These are phyloP conservation scores for Pteria penguin DNA, from an alignment of 2,888 invertebrate species.

Conservation along the genomic window DNA sequence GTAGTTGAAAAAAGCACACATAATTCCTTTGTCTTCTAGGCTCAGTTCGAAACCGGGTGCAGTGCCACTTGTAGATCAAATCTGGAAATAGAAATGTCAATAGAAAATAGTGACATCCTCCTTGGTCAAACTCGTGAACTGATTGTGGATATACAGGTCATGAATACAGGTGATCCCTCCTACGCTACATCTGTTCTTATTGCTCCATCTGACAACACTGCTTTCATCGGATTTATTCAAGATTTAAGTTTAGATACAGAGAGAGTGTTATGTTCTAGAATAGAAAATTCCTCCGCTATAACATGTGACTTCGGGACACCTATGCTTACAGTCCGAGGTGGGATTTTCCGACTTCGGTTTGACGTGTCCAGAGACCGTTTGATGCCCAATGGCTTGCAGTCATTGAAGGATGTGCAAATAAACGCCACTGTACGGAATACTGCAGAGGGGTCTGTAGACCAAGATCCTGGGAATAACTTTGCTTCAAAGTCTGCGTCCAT, in stretches of 20 bases:
- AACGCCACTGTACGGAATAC: background rate
- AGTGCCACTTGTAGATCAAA: slow-evolving; percentile 17
- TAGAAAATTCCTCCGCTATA: background rate
- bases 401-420: background rate
- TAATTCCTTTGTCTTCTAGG: slow-evolving; percentile 10
- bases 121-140: slow-evolving; percentile 14
- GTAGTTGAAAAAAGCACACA: background rate
- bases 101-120: background rate
- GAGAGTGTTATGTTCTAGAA: background rate
- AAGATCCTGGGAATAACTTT: background rate
- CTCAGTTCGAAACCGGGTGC: slow-evolving; percentile 23
- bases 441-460: background rate
- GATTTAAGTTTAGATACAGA: background rate
- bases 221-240: slow-evolving; percentile 8
- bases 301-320: slow-evolving; percentile 8
- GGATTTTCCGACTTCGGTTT: slow-evolving; percentile 6
- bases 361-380: slow-evolving; percentile 12
- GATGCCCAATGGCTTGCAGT: background rate
- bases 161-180: slow-evolving; percentile 14
- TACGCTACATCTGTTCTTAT: slow-evolving; percentile 6
- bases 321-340: slow-evolving; percentile 4
- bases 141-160: background rate
- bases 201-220: background rate
- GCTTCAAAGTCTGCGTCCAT: background rate
- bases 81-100: background rate